Conservation (phyloP, 1,140 invertebrate genomes). For the Pseudomyrmex pallidus region DNA sequence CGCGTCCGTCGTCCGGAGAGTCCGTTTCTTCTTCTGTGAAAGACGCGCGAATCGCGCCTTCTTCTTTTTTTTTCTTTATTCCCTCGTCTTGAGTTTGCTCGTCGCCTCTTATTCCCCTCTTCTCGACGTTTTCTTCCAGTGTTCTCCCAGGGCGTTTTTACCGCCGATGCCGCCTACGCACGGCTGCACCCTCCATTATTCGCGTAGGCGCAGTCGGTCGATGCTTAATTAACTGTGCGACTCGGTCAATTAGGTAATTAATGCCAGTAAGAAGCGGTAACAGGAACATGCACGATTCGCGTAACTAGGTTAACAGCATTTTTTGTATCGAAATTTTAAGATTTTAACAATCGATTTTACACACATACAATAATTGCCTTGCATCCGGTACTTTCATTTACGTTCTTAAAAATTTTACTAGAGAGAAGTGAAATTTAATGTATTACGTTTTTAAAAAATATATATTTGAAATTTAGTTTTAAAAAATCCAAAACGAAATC, state of each 20-base stretch:
- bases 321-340: conserved; percentile 13
- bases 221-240: conserved; percentile 67
- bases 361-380: neutral
- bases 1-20: neutral
- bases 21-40: conserved; percentile 24
- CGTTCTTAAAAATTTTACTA: neutral
- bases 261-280: conserved; percentile 57
- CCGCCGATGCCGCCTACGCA: conserved; percentile 47
- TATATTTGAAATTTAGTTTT: no score
- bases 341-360: neutral
- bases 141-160: conserved; percentile 40
- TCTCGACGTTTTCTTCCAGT: conserved; percentile 34
- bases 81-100: neutral
- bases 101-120: neutral
- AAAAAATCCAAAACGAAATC: neutral
- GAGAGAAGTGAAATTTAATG: neutral
- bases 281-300: conserved; percentile 4
- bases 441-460: no score
- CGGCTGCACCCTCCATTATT: conserved; percentile 63
- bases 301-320: conserved; percentile 65
- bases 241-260: conserved; percentile 77
- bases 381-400: neutral
- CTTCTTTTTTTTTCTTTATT: neutral
- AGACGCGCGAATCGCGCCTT: conserved; percentile 40
- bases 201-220: conserved; percentile 45